These are phyloP conservation scores for Macrophya annulata DNA, from an alignment of 2,888 invertebrate genomes.

Conservation along the genomic window DNA sequence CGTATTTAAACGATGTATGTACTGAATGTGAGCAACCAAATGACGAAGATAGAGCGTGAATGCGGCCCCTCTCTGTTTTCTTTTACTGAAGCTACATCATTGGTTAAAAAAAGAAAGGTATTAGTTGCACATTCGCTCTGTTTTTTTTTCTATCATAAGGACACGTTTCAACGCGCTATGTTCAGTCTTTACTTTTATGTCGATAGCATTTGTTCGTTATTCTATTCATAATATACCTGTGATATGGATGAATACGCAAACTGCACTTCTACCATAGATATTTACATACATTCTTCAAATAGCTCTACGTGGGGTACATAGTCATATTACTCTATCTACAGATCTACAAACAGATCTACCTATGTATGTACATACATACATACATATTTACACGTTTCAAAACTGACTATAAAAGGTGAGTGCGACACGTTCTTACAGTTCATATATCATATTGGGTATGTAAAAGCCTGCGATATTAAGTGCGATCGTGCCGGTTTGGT, in stretches of 20 bases:
- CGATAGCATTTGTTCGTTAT: background rate
- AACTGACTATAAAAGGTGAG: background rate
- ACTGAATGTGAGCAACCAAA: too few species aligned
- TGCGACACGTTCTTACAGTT: background rate
- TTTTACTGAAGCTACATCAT: too few species aligned
- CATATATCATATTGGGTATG: background rate
- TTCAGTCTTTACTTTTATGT: too few species aligned
- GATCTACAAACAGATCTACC: too few species aligned
- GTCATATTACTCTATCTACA: background rate
- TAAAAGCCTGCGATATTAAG: background rate
- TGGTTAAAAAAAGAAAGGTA: too few species aligned
- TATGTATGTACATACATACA: too few species aligned
- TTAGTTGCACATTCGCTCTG: too few species aligned
- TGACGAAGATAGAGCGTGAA: too few species aligned
- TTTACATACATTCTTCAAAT: background rate
- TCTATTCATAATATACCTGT: background rate
- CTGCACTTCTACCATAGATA: slow-evolving; percentile 1
- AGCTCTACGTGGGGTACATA: too few species aligned
- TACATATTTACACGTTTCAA: background rate
- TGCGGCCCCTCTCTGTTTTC: too few species aligned
- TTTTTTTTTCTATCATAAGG: too few species aligned
- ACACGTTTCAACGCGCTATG: background rate
- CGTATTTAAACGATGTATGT: too few species aligned
- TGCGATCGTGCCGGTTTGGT: background rate
- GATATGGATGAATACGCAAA: background rate